A percentile compares a stretch with the other conserved stretches of the same genome.
Evolutionary conservation across 35 echinoderm and acorn worm species (phyloP).

Genomic region (Heliocidaris erythrogramma): DNA sequence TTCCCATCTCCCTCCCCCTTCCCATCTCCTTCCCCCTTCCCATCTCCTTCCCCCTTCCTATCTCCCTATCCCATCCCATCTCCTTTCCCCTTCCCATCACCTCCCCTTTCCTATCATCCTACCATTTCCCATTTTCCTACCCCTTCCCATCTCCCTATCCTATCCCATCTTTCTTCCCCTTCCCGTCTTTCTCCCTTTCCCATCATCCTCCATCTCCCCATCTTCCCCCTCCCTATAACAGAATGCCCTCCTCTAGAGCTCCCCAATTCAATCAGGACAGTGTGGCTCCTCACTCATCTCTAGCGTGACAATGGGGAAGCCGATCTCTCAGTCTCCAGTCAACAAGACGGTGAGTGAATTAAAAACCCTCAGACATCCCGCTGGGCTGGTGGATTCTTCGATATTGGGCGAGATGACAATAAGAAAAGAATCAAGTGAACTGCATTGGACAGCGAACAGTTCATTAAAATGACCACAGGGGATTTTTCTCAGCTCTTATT

Average conservation of each 20-base stretch:
- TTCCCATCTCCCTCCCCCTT: too few species aligned
- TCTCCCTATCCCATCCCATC: too few species aligned
- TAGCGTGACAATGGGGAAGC: background rate
- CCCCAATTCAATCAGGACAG: background rate
- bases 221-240: background rate
- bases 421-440: background rate
- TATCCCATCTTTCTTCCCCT: background rate
- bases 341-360: background rate
- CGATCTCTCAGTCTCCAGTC: background rate
- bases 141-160: background rate
- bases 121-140: too few species aligned
- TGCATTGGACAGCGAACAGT: background rate
- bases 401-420: background rate
- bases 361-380: background rate
- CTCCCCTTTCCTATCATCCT: too few species aligned
- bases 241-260: background rate
- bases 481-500: background rate
- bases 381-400: background rate
- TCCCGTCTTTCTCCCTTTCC: background rate
- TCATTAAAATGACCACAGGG: constrained; percentile 1
- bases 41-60: too few species aligned
- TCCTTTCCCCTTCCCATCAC: too few species aligned
- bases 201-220: background rate
- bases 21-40: too few species aligned
- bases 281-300: background rate